Base-by-base conservation (phyloP, 1,140 invertebrate species). In the Megalonaias nervosa region DNA sequence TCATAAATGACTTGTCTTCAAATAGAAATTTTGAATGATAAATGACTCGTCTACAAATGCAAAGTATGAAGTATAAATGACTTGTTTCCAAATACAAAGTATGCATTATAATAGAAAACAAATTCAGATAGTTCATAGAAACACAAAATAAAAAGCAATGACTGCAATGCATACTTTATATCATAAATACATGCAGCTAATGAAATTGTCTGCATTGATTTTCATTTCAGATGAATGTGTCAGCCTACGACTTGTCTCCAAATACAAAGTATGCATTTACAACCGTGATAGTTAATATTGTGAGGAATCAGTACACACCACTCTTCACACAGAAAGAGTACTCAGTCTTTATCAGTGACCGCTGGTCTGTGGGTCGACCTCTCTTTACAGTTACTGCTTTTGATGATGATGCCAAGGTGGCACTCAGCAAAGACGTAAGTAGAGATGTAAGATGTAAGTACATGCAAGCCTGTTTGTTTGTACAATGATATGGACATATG, bases 271-370 rank as follows among this genome's bases (percentile, higher is more conserved):
- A 76, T 11, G 76, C 79, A 0, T 80, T 78, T 31, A 81, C 82
- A 15, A 80, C 80, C 17, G 74, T 88, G 5, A 75, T 59, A 19
- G 75, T 88, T 69, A 81, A 60, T 60, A 85, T 88, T 11, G 61
- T 59, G 15, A 81, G 85, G 67, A 94, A 96, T 4, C 92, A 92
- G 14, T 93, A 92, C 11, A 90, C 92, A 38, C 91, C 93, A 31
- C 9, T 56, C 1, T 84, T 85, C 31, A 66, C 57, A 26, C 14
- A 58, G 4, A 16, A 61, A 23, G 62, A 74, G 19, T 80, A 78
- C 66, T 60, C 23, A 13, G 66, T 64, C 16, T 17, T n/a, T 58
- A 74, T 79, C 19, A n/a, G 67, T 48, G 66, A 80, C 15, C n/a
- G 48, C 17, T 77, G 65, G n/a, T 11, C 60, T 55, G 60, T 79